Percentiles rank a stretch among this genome's conserved stretches.
These are phyloP conservation scores for Charanyca ferruginea DNA, from an alignment of 2,888 invertebrate species.

Conservation along the genomic window DNA sequence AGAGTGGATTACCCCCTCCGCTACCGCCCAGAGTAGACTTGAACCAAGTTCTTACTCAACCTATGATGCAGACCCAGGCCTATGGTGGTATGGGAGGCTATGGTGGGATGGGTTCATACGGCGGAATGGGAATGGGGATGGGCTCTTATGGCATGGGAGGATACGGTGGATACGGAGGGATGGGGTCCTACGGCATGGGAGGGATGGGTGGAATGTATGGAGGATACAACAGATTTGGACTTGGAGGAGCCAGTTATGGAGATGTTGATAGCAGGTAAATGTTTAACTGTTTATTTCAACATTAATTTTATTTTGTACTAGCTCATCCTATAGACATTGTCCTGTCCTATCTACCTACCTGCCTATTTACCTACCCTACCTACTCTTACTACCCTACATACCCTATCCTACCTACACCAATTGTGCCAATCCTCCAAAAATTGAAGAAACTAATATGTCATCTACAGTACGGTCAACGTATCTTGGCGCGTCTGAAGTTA, in stretches of 20 bases:
- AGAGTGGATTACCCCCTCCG: constrained; percentile 69
- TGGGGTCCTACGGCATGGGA: constrained; percentile 62
- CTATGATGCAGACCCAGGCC: constrained; percentile 33
- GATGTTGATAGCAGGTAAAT: constrained; percentile 92
- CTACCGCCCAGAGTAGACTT: constrained; percentile 83
- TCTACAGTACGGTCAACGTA: too few species aligned
- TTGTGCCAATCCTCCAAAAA: too few species aligned
- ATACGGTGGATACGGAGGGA: constrained; percentile 71
- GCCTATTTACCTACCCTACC: too few species aligned
- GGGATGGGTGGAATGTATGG: constrained; percentile 80
- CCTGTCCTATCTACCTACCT: too few species aligned
- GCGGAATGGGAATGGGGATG: constrained; percentile 71
- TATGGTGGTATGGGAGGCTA: constrained; percentile 58
- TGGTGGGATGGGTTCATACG: constrained; percentile 68
- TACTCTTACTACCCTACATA: too few species aligned
- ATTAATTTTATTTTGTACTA: too few species aligned
- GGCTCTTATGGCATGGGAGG: constrained; percentile 66
- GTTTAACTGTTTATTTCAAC: neutral
- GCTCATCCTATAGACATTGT: too few species aligned
- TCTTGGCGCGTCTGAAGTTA: too few species aligned
- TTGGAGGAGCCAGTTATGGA: constrained; percentile 81
- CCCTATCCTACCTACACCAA: too few species aligned
- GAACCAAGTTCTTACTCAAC: constrained; percentile 53
- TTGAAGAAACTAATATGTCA: too few species aligned
- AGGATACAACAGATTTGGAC: constrained; percentile 84